phyloP scores from a whole-genome alignment of 37 sponge, comb jelly and placozoan genomes.

The Chondrosia reniformis region DNA sequence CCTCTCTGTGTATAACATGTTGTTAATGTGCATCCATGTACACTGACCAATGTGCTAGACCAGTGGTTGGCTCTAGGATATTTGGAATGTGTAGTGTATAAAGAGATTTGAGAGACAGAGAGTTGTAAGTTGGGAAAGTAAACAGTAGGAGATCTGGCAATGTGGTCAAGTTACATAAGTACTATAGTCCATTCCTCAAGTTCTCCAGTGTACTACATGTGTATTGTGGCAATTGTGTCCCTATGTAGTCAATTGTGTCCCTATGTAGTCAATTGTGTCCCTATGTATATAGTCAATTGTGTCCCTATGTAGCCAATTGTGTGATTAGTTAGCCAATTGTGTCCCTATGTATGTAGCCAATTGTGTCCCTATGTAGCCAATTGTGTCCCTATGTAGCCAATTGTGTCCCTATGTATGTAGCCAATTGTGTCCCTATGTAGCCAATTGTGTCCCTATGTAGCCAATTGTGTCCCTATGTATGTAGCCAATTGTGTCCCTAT shows the following conservation, averaged over 20 bases:
- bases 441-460: not conserved
- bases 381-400: not conserved
- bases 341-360: not conserved
- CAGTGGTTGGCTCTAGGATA: too few species aligned
- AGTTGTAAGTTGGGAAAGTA: too few species aligned
- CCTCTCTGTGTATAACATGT: too few species aligned
- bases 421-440: not conserved
- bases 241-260: not conserved
- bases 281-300: not conserved
- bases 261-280: not conserved
- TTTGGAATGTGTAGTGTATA: too few species aligned
- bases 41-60: too few species aligned
- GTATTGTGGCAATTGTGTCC: too few species aligned
- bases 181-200: too few species aligned
- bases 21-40: too few species aligned
- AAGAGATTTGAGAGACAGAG: too few species aligned
- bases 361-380: not conserved
- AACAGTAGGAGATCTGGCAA: too few species aligned
- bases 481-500: not conserved
- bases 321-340: not conserved
- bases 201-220: too few species aligned
- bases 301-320: not conserved
- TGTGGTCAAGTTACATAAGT: too few species aligned
- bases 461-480: not conserved
- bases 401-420: not conserved